Evolutionary conservation across 30 jellyfish, hydroid and myxozoan genomes (phyloP), one percentile per base, ranked within the genome.

Genomic region (Turritopsis dohrnii): DNA sequence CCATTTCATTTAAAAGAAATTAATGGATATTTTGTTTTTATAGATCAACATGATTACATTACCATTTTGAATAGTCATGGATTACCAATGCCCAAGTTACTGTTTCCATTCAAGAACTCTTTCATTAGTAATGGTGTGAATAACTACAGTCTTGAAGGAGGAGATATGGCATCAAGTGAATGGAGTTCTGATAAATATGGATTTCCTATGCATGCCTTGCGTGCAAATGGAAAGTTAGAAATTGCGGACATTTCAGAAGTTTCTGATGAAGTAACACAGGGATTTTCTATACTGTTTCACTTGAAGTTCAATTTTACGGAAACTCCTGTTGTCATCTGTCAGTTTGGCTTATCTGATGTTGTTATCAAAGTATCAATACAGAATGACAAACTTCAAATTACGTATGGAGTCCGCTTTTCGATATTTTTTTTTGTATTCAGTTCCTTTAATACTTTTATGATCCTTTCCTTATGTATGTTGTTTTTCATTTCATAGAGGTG

Each of bases 11-110:
- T 41, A 3, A 41, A 3, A 5, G 13, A 5, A 5, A 41, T 13
- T 13, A 41, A 3, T 41, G 16, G 19, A 69, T 21, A n/a, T 1
- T 69, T n/a, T 41, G 30, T n/a, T 69, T 9, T 19, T 69, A 7
- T 69, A 69, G 77, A 27, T 27, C 28, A 27, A n/a, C 77, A 69
- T 27, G 30, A 69, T 69, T 69, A 69, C 22, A 8, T 69, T 16
- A 27, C 28, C 31, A 23, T 23, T n/a, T 69, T 69, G 22, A 69
- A 69, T n/a, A 19, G 17, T 69, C 16, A n/a, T 69, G 77, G 77
- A n/a, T 69, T 69, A 27, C 77, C 77, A n/a, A 23, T n/a, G 77
- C 77, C 77, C 9, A n/a, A n/a, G 77, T n/a, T 69, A n/a, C 30
- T 69, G 77, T 69, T 69, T 69, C 28, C 77, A 69, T 69, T 69